Base-by-base conservation (phyloP, 2,888 invertebrate species). In the Blastobasis adustella region DNA sequence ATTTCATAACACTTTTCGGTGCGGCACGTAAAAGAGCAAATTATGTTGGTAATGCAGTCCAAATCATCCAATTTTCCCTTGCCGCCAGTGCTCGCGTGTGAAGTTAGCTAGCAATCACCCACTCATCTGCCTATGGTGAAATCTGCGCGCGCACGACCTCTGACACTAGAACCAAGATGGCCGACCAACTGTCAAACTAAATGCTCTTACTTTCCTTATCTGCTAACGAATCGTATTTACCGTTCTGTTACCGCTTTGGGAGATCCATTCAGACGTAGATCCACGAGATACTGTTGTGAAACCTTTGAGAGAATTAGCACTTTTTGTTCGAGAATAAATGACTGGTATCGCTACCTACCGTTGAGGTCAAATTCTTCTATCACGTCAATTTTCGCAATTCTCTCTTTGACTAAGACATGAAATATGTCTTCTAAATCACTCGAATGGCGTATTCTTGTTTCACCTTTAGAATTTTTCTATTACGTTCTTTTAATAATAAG, bases 121-220 rank as follows among this genome's bases (percentile, higher is more conserved):
- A 68, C 73, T 73, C 76, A 78, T 81, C 76, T 73, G 69, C 68
- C 67, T 63, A 69, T 68, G 71, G 82, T 71, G 82, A 82, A 82
- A 85, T 80, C 63, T 71, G 69, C 66, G 71, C 68, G 73, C 75
- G 67, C 70, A 57, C 73, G 76, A 85, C 79, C 86, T 83, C 66
- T 86, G 85, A 79, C 81, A 79, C 71, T 65, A 62, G 73, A 78
- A 70, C 59, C 73, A 83, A 85, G 73, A 85, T 83, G 84, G 82
- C 78, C 61, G 75, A 66, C 53, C 59, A 67, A 67, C 77, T 82
- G 83, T 81, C 83, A 79, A 79, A 82, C 69, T 73, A 71, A 75
- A 77, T 71, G 72, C 80, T 81, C 74, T 80, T 79, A 79, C 81
- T 84, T 84, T 83, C 79, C 74, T 66, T 81, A 80, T 76, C 78